Evolutionary conservation across 2,113 vertebrate genomes (phyloP).

Genomic region (Centropus bengalensis): DNA sequence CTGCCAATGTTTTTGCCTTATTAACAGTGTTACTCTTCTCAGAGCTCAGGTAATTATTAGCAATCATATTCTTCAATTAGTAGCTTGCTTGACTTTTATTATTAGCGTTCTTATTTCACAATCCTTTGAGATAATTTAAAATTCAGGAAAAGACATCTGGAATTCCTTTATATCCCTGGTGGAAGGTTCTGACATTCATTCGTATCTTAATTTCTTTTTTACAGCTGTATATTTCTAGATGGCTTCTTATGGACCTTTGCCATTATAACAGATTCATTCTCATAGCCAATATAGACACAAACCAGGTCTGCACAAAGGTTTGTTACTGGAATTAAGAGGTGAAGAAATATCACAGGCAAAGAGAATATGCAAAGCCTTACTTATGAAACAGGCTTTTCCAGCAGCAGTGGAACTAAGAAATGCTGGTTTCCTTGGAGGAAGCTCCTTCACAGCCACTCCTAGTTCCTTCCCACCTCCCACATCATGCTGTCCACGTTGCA

Average conservation of each 20-base stretch:
- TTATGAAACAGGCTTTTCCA: neutral
- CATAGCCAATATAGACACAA: neutral
- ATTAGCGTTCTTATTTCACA: conserved; percentile 20
- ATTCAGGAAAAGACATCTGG: neutral
- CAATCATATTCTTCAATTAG: neutral
- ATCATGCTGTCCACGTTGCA: neutral
- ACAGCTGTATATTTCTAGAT: neutral
- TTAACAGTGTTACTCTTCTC: neutral
- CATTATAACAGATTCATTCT: neutral
- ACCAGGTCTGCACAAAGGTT: neutral
- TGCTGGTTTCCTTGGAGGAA: neutral
- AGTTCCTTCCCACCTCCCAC: neutral
- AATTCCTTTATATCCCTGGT: neutral
- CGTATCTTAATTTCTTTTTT: conserved; percentile 22
- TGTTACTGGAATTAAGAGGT: neutral
- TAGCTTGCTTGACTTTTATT: neutral
- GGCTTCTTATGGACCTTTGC: neutral
- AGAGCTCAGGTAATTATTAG: neutral
- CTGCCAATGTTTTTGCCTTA: neutral
- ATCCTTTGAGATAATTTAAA: neutral
- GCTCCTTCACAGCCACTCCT: neutral
- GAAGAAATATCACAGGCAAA: neutral
- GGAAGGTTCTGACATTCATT: neutral
- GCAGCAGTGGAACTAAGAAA: neutral
- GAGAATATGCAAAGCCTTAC: neutral